Evolutionary conservation across 2,888 invertebrate genomes (phyloP), one percentile per base, ranked within the genome.

Genomic region (Tethea ocularis): DNA sequence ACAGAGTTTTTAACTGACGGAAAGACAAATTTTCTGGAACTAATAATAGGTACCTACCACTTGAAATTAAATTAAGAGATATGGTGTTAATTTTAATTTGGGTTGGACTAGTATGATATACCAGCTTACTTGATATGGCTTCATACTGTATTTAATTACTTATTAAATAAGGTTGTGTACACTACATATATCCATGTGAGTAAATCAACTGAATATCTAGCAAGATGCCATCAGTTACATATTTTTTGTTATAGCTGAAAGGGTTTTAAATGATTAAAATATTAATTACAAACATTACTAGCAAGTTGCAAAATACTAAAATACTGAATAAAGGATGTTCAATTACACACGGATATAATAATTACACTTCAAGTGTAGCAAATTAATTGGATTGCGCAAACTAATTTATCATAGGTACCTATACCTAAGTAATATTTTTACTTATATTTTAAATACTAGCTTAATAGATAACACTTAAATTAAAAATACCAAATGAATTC

Each of bases 401-500:
- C 10, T 29, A 29, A 29, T 29, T 29, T 29, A 29, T 29, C 29
- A n/a, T n/a, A n/a, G n/a, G n/a, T n/a, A n/a, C n/a, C 10, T 29
- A 29, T 29, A 29, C 10, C 10, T 29, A 6, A 6, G 4, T 7
- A 4, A 29, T 29, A 29, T 8, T 29, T 7, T 10, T 2, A 29
- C 2, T 29, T 8, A 2, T 29, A 29, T 29, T 29, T 8, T 29
- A 10, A 7, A n/a, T n/a, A n/a, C n/a, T n/a, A n/a, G 7, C 8
- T 10, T 10, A 29, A 29, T 29, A 33, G 7, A 4, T 13, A 13
- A 33, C 33, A 33, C 15, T 2, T 26, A 6, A 15, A 15, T 36
- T 38, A n/a, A 38, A 38, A 56, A 68, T 68, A 59, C 52, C 2
- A 62, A 8, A 55, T 56, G 61, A 62, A 58, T 61, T 59, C 22